Conservation (phyloP, 1,140 invertebrate species). For the Mylabris phalerata region DNA sequence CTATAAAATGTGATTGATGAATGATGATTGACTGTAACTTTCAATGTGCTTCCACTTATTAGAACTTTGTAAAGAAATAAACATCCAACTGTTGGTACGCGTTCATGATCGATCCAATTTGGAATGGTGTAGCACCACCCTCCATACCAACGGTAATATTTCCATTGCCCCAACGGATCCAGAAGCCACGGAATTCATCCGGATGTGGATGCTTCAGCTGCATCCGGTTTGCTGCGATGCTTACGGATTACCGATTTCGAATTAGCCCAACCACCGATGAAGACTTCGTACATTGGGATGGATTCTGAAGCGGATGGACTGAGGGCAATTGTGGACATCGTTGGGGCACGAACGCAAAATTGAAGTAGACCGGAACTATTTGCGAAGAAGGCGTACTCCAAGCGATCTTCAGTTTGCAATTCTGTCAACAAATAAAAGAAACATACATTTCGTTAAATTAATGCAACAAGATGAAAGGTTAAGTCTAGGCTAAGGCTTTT, state of each 20-base stretch:
- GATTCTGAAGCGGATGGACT: conserved; percentile 56
- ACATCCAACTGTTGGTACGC: too few relatives aligned
- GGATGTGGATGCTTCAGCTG: conserved; percentile 60
- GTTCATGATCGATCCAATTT: conserved; percentile 60
- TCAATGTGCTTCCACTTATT: too few relatives aligned
- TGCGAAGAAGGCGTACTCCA: conserved; percentile 74
- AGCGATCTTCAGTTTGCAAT: conserved; percentile 67
- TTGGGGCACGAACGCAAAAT: conserved; percentile 69
- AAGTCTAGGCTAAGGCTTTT: too few relatives aligned
- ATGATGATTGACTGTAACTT: too few relatives aligned
- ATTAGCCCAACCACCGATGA: conserved; percentile 79
- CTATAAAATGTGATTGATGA: too few relatives aligned
- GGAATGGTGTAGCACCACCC: conserved; percentile 61
- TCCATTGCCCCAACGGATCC: conserved; percentile 69
- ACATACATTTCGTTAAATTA: too few relatives aligned
- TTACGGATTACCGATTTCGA: conserved; percentile 74
- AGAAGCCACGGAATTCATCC: conserved; percentile 72
- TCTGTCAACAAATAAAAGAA: conserved; percentile 47
- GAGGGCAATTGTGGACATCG: conserved; percentile 74
- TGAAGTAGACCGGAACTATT: conserved; percentile 57
- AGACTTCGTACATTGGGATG: conserved; percentile 71
- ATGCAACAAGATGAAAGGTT: neutral
- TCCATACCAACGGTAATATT: conserved; percentile 60
- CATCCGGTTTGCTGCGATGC: conserved; percentile 71
- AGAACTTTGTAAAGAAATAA: too few relatives aligned